Evolutionary conservation across 23 tunicate genomes (phyloP).

Genomic region (Clavelina lepadiformis): DNA sequence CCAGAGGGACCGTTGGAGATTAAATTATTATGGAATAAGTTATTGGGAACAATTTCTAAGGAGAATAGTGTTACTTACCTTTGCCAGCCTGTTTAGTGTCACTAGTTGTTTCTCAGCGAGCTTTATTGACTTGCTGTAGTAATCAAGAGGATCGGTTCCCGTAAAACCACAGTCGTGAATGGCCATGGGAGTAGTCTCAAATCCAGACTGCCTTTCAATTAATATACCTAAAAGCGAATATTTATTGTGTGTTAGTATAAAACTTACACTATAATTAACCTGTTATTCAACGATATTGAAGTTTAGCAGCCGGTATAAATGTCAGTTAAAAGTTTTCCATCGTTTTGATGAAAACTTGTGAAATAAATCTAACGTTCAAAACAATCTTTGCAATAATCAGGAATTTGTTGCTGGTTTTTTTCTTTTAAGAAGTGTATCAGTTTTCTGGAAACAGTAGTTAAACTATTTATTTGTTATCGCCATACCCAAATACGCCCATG

Average conservation of each 20-base stretch:
- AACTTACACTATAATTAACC: no score
- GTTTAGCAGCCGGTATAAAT: background rate
- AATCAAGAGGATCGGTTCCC: slow-evolving; percentile 59
- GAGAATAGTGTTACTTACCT: no score
- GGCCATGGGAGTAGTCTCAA: slow-evolving; percentile 90
- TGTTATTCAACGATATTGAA: no score
- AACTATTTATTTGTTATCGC: no score
- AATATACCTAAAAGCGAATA: slow-evolving; percentile 66
- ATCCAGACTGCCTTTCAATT: slow-evolving; percentile 66
- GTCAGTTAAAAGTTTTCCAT: background rate
- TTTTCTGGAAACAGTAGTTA: no score
- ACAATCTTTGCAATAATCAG: no score
- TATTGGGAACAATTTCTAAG: no score
- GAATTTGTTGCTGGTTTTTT: no score
- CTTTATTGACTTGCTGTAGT: slow-evolving; percentile 77
- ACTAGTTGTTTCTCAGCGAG: slow-evolving; percentile 56
- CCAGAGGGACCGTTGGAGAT: no score
- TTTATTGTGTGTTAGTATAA: no score
- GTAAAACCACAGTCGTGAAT: slow-evolving; percentile 93
- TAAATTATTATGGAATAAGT: no score
- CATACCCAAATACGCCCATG: slow-evolving; percentile 74
- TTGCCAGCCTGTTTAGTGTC: slow-evolving; percentile 55
- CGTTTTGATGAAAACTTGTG: background rate
- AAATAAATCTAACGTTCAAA: background rate
- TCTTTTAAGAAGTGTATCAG: no score